Percentiles rank a stretch among this genome's conserved stretches.
phyloP scores from a whole-genome alignment of 2,797 vertebrate species.

The Decapterus maruadsi region DNA sequence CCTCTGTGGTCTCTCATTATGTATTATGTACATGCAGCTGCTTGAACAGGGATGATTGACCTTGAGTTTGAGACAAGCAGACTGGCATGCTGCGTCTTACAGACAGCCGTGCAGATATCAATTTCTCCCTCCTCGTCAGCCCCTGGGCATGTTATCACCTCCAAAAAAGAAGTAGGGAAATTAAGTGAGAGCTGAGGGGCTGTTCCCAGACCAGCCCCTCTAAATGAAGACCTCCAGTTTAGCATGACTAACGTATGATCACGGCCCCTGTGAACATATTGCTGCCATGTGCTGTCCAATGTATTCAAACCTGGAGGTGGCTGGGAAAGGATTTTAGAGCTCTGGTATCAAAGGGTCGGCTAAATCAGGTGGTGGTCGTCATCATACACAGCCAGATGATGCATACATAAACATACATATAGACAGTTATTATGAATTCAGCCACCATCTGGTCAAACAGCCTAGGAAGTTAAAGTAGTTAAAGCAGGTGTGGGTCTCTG shows the following conservation, averaged over 20 bases:
- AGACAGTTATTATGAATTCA: constrained; percentile 68
- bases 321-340: constrained; percentile 67
- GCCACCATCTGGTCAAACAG: constrained; percentile 52
- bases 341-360: constrained; percentile 81
- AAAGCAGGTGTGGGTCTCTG: constrained; percentile 80
- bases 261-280: constrained; percentile 72
- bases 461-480: constrained; percentile 53
- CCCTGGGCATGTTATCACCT: constrained; percentile 80
- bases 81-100: constrained; percentile 42
- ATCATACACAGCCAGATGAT: constrained; percentile 44
- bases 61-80: constrained; percentile 57
- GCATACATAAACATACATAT: constrained; percentile 4
- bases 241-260: constrained; percentile 79
- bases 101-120: constrained; percentile 70
- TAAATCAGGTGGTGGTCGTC: constrained; percentile 37
- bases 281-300: constrained; percentile 84
- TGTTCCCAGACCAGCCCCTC: constrained; percentile 69
- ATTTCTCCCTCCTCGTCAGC: constrained; percentile 70
- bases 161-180: constrained; percentile 70
- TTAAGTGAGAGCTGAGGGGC: constrained; percentile 66
- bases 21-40: constrained; percentile 48
- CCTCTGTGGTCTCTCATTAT: constrained; percentile 13
- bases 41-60: constrained; percentile 45
- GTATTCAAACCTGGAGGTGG: constrained; percentile 70
- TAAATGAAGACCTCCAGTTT: constrained; percentile 79